Conservation (phyloP, 1,140 invertebrate species). For the Eumaeus atala region DNA sequence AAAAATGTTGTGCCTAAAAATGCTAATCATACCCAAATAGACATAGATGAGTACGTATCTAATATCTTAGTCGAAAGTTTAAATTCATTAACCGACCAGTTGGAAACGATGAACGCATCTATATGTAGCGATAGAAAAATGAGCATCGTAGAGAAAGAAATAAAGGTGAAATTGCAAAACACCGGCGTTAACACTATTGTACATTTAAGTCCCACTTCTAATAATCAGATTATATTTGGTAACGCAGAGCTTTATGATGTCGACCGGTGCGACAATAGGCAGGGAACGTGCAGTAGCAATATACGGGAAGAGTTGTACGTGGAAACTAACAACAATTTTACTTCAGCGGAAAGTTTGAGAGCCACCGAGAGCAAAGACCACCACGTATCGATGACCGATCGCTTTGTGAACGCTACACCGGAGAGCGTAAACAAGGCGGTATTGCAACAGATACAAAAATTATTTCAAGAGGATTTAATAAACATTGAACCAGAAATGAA, state of each 20-base stretch:
- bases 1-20: constrained; percentile 25
- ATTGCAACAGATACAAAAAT: constrained; percentile 63
- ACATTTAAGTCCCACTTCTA: constrained; percentile 62
- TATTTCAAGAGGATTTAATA: constrained; percentile 56
- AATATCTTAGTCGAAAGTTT: constrained; percentile 70
- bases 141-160: constrained; percentile 70
- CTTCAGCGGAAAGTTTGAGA: constrained; percentile 31
- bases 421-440: constrained; percentile 58
- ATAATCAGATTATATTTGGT: constrained; percentile 66
- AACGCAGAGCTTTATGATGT: constrained; percentile 56
- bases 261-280: constrained; percentile 33
- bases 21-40: constrained; percentile 34
- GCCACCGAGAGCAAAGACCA: constrained; percentile 19
- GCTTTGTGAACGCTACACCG: constrained; percentile 31
- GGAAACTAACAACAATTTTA: constrained; percentile 47
- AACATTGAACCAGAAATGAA: constrained; percentile 30
- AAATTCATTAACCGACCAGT: constrained; percentile 64
- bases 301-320: constrained; percentile 40
- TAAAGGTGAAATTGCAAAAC: constrained; percentile 70
- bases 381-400: constrained; percentile 19
- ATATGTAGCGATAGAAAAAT: constrained; percentile 56
- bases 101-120: constrained; percentile 66
- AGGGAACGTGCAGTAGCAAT: constrained; percentile 26
- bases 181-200: constrained; percentile 68
- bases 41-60: constrained; percentile 70